Evolutionary conservation across 1,140 invertebrate genomes (phyloP).

Genomic region (Rhyzopertha dominica): DNA sequence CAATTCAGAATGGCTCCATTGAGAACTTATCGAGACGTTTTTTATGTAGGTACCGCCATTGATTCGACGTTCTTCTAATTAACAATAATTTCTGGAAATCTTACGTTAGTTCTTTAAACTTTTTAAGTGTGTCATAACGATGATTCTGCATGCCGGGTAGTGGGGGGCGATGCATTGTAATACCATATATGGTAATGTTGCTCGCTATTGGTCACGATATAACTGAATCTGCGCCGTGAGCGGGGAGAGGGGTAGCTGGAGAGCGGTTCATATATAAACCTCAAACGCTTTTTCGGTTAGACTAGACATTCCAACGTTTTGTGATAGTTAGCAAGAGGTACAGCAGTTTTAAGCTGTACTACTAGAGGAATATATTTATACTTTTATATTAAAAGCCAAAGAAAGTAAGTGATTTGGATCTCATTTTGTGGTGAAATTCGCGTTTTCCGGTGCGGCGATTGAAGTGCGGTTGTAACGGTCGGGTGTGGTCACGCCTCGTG

Average conservation of each 20-base stretch:
- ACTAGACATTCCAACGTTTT: slow-evolving; percentile 5
- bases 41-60: slow-evolving; percentile 15
- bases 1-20: slow-evolving; percentile 12
- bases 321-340: slow-evolving; percentile 1
- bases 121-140: slow-evolving; percentile 1
- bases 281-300: background rate
- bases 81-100: background rate
- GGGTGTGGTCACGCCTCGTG: slow-evolving; percentile 7
- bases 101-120: background rate
- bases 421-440: background rate
- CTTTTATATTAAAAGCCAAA: slow-evolving; percentile 19
- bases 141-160: slow-evolving; percentile 11
- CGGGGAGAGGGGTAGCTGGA: slow-evolving; percentile 27
- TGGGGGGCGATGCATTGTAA: slow-evolving; percentile 37
- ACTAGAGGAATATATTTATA: slow-evolving; percentile 16
- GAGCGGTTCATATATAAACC: background rate
- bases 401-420: slow-evolving; percentile 11
- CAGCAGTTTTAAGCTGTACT: slow-evolving; percentile 13
- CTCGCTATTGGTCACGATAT: slow-evolving; percentile 38
- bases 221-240: slow-evolving; percentile 25
- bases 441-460: no score
- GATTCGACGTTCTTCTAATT: slow-evolving; percentile 5
- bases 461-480: background rate
- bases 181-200: slow-evolving; percentile 46
- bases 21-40: slow-evolving; percentile 19